Base-by-base conservation (phyloP, 2,888 invertebrate species). In the Corythucha ciliata region DNA sequence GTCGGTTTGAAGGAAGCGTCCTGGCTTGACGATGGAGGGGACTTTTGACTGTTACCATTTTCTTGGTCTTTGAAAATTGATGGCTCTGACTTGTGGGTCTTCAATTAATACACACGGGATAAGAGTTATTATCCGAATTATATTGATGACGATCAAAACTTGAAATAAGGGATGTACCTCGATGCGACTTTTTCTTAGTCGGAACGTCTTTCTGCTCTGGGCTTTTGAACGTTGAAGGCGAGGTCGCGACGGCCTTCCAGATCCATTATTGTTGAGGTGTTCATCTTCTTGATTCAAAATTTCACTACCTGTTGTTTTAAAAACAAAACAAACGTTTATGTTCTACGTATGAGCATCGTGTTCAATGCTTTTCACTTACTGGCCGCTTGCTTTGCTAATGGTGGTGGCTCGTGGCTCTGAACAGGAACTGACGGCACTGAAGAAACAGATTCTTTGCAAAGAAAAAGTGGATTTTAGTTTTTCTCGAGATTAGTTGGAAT, bases 121-220 rank as follows among this genome's bases (percentile, higher is more conserved):
- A 39, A 4, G 5, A 16, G 4, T 39, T 39, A 21, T 6, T 16
- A 12, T 20, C 5, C n/a, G 4, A 20, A 5, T 39, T n/a, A n/a
- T 10, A 10, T 29, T 29, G 29, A 29, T 29, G 10, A 10, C 29
- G 29, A n/a, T n/a, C n/a, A n/a, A n/a, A n/a, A n/a, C n/a, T n/a
- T n/a, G n/a, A n/a, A n/a, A n/a, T n/a, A n/a, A n/a, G n/a, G n/a
- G n/a, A 33, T 22, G 45, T 51, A 61, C 61, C 57, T 63, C 62
- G 24, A 61, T 61, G 52, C 62, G 55, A 66, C 84, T 85, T 66
- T 86, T 83, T 59, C 86, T 76, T 55, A 89, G 75, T 56, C 91
- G 80, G 71, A 94, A 94, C 0, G 93, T 93, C 70, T 90, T 92
- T 62, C 93, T 79, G 63, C 91, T 93, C 65, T 90, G 92, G 27